These are phyloP conservation scores for Euwallacea fornicatus DNA, from an alignment of 1,140 invertebrate species.

Conservation along the genomic window DNA sequence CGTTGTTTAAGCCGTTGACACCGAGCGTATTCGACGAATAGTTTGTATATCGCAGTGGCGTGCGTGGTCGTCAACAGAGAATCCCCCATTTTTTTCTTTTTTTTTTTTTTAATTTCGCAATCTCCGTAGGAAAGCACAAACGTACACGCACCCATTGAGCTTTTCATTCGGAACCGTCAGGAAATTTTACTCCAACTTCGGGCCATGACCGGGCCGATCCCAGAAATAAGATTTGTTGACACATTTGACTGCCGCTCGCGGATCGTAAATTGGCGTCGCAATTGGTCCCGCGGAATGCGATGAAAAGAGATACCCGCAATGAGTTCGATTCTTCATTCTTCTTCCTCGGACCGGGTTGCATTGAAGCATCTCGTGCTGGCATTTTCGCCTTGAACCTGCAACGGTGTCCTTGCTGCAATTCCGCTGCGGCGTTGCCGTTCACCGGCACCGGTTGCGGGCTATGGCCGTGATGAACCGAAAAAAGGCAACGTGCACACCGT, in stretches of 20 bases:
- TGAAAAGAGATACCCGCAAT: conserved; percentile 2
- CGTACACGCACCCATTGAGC: no score
- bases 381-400: conserved; percentile 47
- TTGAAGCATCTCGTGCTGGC: conserved; percentile 3
- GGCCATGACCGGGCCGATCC: no score
- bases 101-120: no score
- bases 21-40: neutral
- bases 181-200: no score
- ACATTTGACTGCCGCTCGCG: no score
- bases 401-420: conserved; percentile 41
- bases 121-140: no score
- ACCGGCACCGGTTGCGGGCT: neutral
- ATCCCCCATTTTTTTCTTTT: no score
- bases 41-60: no score
- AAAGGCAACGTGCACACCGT: conserved; percentile 25
- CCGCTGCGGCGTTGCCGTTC: conserved; percentile 11
- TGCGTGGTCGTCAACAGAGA: no score
- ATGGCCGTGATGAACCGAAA: neutral
- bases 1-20: conserved; percentile 24
- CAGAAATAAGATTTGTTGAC: no score
- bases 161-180: no score
- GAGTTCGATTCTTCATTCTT: conserved; percentile 12
- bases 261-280: no score
- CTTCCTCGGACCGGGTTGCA: conserved; percentile 7
- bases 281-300: conserved; percentile 7